phyloP scores from a whole-genome alignment of 2,797 vertebrate species.

The Pantherophis vulpinus region DNA sequence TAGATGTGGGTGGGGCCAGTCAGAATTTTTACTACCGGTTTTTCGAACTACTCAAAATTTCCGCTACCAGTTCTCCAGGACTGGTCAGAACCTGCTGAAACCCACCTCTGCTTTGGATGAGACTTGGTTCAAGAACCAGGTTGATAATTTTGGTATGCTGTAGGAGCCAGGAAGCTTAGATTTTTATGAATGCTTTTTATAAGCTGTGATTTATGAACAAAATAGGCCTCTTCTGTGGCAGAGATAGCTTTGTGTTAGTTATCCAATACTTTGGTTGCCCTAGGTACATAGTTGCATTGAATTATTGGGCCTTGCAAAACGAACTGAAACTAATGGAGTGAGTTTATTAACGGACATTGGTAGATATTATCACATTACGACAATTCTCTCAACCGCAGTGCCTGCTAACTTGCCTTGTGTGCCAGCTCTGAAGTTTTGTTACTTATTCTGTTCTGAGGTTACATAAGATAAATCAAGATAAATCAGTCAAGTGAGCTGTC shows the following conservation, averaged over 20 bases:
- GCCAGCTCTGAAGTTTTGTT: not conserved
- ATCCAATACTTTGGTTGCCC: not conserved
- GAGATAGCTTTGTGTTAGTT: not conserved
- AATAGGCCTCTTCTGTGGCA: not conserved
- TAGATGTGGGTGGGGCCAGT: no score
- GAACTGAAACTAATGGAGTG: not conserved
- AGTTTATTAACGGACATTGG: not conserved
- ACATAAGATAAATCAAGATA: not conserved
- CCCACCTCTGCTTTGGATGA: not conserved
- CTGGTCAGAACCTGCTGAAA: no score
- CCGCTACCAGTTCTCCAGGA: no score
- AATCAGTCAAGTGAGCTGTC: constrained; percentile 12
- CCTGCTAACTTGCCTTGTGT: not conserved
- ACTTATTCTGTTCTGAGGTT: not conserved
- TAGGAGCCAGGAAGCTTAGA: not conserved
- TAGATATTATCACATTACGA: not conserved
- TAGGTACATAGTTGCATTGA: not conserved
- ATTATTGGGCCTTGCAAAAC: not conserved
- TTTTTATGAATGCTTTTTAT: not conserved
- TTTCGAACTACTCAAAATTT: no score
- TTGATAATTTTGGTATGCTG: not conserved
- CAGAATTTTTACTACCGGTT: no score
- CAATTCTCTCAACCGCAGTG: not conserved
- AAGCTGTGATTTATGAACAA: not conserved
- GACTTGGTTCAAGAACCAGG: not conserved